Percentiles rank a stretch among this genome's conserved stretches.
Evolutionary conservation across 2,888 invertebrate genomes (phyloP).

Genomic region (Tethea ocularis): DNA sequence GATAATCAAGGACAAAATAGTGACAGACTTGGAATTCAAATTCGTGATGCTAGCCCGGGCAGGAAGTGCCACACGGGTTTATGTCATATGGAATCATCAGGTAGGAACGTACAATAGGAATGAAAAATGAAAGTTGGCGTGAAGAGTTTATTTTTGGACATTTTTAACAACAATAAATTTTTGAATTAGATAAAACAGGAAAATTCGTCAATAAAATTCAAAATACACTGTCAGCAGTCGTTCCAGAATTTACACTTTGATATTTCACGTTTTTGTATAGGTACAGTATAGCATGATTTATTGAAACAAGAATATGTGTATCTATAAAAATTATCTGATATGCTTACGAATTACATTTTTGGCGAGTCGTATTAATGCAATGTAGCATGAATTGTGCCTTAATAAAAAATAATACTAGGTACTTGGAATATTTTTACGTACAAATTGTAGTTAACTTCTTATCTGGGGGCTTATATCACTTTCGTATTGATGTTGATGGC

Average conservation of each 20-base stretch:
- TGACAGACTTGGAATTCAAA: too few species aligned
- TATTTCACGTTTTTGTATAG: not conserved
- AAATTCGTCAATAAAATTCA: conserved; percentile 29
- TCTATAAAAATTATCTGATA: conserved; percentile 41
- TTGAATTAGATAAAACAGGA: conserved; percentile 46
- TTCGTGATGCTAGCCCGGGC: too few species aligned
- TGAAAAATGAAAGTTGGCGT: conserved; percentile 51
- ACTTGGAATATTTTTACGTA: not conserved
- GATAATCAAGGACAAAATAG: too few species aligned
- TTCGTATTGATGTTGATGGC: not conserved
- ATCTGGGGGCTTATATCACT: not conserved
- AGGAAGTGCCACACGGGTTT: too few species aligned
- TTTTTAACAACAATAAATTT: conserved; percentile 67
- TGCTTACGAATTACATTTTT: conserved; percentile 28
- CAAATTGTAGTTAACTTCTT: not conserved
- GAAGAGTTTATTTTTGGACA: conserved; percentile 80
- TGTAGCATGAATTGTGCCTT: not conserved
- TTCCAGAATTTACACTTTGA: not conserved
- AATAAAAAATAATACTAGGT: not conserved
- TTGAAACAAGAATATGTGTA: conserved; percentile 30
- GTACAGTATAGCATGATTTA: conserved; percentile 21
- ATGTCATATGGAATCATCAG: too few species aligned
- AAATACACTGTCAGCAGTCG: conserved; percentile 23
- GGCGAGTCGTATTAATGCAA: not conserved
- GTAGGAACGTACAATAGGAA: conserved; percentile 9